phyloP scores from a whole-genome alignment of 2,113 vertebrate species.

The Panthera tigris region DNA sequence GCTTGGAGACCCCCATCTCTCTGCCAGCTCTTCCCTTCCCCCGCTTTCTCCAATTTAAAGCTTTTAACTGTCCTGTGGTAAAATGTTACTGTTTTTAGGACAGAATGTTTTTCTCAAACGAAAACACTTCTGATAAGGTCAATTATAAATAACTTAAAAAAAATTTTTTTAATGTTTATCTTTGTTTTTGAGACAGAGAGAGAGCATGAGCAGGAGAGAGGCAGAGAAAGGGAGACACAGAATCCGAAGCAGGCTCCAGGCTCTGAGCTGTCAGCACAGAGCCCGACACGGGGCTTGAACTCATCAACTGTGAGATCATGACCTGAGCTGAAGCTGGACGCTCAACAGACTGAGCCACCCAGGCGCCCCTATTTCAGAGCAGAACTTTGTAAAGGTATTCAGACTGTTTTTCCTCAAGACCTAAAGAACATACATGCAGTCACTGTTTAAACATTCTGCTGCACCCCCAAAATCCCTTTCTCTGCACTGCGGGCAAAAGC shows the following conservation, averaged over 20 bases:
- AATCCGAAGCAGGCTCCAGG: too few species aligned
- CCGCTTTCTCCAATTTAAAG: neutral
- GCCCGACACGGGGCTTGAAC: too few species aligned
- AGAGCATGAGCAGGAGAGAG: too few species aligned
- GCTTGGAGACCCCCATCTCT: neutral
- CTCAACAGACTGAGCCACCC: too few species aligned
- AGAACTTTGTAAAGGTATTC: neutral
- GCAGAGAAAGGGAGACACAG: too few species aligned
- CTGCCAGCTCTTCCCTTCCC: neutral
- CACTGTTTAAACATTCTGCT: neutral
- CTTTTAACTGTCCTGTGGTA: neutral
- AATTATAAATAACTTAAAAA: neutral
- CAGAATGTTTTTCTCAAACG: neutral
- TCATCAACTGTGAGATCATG: too few species aligned
- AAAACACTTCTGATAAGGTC: neutral
- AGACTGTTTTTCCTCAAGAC: neutral
- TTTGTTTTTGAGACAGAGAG: too few species aligned
- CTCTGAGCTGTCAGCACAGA: too few species aligned
- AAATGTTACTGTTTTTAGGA: neutral
- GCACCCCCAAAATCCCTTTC: neutral
- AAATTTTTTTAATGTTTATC: too few species aligned
- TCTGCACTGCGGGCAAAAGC: neutral
- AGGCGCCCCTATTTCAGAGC: neutral
- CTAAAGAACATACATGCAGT: neutral
- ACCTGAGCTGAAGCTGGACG: too few species aligned